Evolutionary conservation across 2,797 vertebrate species (phyloP), one percentile per base, ranked within the genome.

Genomic region (Diglossa cyanea): DNA sequence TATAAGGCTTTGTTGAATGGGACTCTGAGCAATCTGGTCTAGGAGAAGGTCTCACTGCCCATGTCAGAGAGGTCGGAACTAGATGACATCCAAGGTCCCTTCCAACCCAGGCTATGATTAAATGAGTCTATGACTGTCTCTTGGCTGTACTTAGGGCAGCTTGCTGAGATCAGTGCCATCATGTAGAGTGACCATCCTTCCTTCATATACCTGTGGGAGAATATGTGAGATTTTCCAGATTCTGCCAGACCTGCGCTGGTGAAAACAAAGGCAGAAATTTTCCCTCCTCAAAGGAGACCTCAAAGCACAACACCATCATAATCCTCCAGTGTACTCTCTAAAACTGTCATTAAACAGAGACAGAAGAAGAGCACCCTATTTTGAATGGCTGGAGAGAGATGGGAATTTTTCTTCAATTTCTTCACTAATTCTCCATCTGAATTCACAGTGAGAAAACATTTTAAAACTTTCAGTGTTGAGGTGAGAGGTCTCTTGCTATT

Each of bases 131-230:
- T 33, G 10, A 50, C 17, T 57, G n/a, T 39, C 63, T 86, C 3
- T 51, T 75, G 30, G 12, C 30, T 81, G 13, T 35, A n/a, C 50
- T 39, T 60, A 24, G 9, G 45, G 45, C 48, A 88, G 53, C 48
- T 53, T 84, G 6, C 44, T 51, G 79, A 57, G 23, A 45, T 76
- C 47, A 45, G 18, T 65, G 68, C 23, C 10, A 3, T 24, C 8
- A 0, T 8, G 7, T 13, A 42, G 14, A 62, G 18, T 17, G 19
- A 71, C 19, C 1, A 1, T 47, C 44, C n/a, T 48, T 86, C 68
- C 37, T 10, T 84, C 31, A 16, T 17, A 17, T 44, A n/a, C 7
- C 3, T 0, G 0, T 31, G 13, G 13, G 7, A 5, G 7, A 60
- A 45, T 5, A 9, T 16, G 19, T 25, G 24, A 60, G 5, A 28